Percentiles rank a stretch among this genome's conserved stretches.
These are phyloP conservation scores for Carollia perspicillata DNA, from an alignment of 2,113 vertebrate genomes.

Conservation along the genomic window DNA sequence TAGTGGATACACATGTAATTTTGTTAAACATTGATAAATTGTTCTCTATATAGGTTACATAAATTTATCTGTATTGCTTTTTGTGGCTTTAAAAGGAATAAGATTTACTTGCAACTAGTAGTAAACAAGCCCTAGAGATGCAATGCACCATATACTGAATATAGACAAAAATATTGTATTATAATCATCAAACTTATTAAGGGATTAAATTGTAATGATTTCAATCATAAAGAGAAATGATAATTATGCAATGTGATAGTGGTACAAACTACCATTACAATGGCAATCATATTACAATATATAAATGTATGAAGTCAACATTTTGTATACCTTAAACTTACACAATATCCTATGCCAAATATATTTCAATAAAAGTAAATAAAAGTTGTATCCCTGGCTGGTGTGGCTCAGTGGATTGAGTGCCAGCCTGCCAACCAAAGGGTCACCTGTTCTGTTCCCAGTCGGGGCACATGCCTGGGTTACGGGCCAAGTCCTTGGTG, in stretches of 20 bases:
- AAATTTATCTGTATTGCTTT: not conserved
- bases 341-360: not conserved
- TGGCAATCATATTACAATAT: not conserved
- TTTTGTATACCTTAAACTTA: not conserved
- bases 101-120: not conserved
- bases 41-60: not conserved
- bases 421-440: no score
- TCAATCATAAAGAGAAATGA: not conserved
- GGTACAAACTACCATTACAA: not conserved
- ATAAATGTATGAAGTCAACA: not conserved
- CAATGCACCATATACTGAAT: not conserved
- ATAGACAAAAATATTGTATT: not conserved
- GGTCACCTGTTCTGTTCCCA: no score
- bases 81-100: slow-evolving; percentile 10
- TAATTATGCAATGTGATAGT: not conserved
- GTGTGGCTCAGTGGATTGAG: no score
- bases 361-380: not conserved
- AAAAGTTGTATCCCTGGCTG: no score
- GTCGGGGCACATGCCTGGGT: no score
- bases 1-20: not conserved
- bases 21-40: not conserved
- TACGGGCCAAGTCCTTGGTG: no score
- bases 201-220: not conserved
- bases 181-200: not conserved
- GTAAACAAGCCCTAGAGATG: not conserved